Evolutionary conservation across 2,888 invertebrate species (phyloP), one percentile per base, ranked within the genome.

Genomic region (Dendrolimus pini): DNA sequence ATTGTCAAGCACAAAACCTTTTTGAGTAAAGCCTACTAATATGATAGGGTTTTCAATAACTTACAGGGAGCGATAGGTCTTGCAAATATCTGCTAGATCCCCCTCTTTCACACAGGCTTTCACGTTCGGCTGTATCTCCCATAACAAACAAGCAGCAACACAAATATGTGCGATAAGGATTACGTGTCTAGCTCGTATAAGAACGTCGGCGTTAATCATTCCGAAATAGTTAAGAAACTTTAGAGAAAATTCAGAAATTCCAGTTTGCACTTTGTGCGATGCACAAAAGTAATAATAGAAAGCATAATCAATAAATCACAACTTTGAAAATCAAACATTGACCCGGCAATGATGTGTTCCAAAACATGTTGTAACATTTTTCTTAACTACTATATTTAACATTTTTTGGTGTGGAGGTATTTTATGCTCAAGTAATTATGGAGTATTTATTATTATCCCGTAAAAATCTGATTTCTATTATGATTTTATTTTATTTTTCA

Each of bases 131-230:
- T 88, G 83, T 82, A 84, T 91, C 89, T 91, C 92, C 93, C 94
- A 95, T 91, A 95, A 82, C 67, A 95, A 86, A 61, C 93, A 92
- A 60, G 94, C 90, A 56, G 93, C 88, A 65, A 95, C 92, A 60
- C 93, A 92, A 58, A 95, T 88, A 82, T 96, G 95, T 57, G 94
- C 93, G 61, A 94, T 84, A 56, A 95, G 88, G 61, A 93, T 92
- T 64, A 95, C 82, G 83, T 95, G 96, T 67, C 95, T 91, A 58
- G 94, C 93, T 64, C 95, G 94, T 65, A 94, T 92, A 60, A 94
- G 73, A 54, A 74, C 91, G 78, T 76, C 82, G 53, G 83, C 83
- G 62, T 85, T 85, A 85, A 85, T 83, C 90, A 90, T 90, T 62
- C 82, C 87, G 76, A 62, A 47, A 47, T 47, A 9, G 9, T 47